Conservation (phyloP, 2,797 vertebrate species). For the Poecilia gillii region DNA sequence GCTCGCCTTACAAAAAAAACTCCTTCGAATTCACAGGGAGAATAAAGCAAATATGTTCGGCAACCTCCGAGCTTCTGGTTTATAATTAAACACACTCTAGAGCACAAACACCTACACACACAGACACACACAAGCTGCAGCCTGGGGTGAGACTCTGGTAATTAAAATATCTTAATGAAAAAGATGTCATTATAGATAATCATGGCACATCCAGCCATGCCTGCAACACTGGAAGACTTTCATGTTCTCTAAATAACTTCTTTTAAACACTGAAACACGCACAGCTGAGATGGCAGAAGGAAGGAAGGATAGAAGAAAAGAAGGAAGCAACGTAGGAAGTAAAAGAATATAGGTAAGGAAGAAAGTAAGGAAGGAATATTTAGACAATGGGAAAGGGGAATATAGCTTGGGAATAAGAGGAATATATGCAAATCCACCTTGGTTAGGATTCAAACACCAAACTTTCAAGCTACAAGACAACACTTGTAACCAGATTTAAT, state of each 20-base stretch:
- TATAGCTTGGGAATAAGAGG: neutral
- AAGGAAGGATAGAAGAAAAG: neutral
- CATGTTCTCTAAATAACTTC: neutral
- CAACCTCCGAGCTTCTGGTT: neutral
- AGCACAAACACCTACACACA: neutral
- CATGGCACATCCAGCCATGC: neutral
- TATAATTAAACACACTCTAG: conserved; percentile 25
- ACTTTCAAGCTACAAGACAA: neutral
- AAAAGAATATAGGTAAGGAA: neutral
- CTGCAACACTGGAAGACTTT: conserved; percentile 4
- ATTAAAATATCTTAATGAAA: conserved; percentile 42
- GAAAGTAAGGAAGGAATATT: neutral
- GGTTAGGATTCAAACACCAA: neutral
- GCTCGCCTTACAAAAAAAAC: neutral
- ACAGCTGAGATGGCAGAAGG: neutral
- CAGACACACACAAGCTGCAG: conserved; percentile 5
- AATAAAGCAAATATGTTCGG: conserved; percentile 14
- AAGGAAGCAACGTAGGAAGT: neutral
- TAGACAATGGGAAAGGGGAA: neutral
- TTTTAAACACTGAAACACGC: neutral
- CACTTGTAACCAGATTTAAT: neutral
- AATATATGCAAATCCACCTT: neutral
- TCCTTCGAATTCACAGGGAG: neutral
- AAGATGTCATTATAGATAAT: conserved; percentile 49
- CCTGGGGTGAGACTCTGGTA: conserved; percentile 4